Evolutionary conservation across 1,140 invertebrate genomes (phyloP).

Genomic region (Augochlora pura): DNA sequence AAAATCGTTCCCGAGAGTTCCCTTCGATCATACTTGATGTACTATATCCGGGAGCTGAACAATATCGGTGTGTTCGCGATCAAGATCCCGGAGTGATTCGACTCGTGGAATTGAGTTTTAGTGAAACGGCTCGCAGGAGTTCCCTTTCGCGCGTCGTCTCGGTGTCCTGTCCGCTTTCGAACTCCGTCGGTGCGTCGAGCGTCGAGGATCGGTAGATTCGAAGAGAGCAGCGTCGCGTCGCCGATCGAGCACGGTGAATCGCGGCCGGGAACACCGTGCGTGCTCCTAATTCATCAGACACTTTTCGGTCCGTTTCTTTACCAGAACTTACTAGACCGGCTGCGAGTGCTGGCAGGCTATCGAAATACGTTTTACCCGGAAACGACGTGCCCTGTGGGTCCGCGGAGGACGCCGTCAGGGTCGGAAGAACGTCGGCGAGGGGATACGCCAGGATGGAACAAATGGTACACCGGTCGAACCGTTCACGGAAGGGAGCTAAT

Average conservation of each 20-base stretch:
- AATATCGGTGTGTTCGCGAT: constrained; percentile 18
- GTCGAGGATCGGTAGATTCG: too few species aligned
- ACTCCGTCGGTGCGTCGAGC: too few species aligned
- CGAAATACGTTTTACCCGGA: constrained; percentile 19
- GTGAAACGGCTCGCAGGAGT: too few species aligned
- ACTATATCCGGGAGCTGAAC: constrained; percentile 29
- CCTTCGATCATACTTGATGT: background rate
- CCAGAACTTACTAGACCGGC: constrained; percentile 15
- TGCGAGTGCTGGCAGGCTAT: constrained; percentile 29
- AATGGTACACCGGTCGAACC: constrained; percentile 34
- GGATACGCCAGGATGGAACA: constrained; percentile 48
- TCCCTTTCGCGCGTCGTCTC: too few species aligned
- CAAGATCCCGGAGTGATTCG: constrained; percentile 24
- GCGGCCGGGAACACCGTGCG: too few species aligned
- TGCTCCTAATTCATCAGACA: background rate
- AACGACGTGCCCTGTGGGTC: background rate
- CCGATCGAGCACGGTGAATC: constrained; percentile 5
- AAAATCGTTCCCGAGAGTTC: too few species aligned
- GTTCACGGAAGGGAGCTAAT: constrained; percentile 59
- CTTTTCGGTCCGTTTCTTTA: constrained; percentile 37
- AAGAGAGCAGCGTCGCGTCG: background rate
- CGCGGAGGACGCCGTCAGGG: background rate
- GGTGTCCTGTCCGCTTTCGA: too few species aligned
- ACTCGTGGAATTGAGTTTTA: too few species aligned
- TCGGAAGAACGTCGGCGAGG: constrained; percentile 20